Evolutionary conservation across 2,888 invertebrate species (phyloP).

Genomic region (Lamellibrachia satsuma): DNA sequence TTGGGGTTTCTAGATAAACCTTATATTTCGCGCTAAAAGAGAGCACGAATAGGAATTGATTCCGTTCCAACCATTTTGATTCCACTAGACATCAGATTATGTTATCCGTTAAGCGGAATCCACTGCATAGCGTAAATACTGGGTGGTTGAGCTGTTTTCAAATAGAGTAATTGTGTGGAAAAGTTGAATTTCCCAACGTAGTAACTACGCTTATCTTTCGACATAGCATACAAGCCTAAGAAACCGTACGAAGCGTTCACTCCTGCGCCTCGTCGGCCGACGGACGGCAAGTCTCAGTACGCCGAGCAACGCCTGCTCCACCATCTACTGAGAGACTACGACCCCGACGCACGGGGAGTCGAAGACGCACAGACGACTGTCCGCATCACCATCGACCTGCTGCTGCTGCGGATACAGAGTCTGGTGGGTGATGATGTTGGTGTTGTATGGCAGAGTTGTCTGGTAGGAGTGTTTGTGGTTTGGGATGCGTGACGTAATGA

Average conservation of each 20-base stretch:
- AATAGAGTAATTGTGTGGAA: no score
- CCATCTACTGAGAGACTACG: conserved; percentile 56
- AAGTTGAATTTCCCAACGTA: not conserved
- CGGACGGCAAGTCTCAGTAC: conserved; percentile 57
- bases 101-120: no score
- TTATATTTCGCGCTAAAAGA: no score
- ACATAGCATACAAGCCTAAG: not conserved
- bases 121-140: no score
- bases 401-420: conserved; percentile 43
- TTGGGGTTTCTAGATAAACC: no score
- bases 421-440: conserved; percentile 29
- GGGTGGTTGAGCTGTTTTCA: not conserved
- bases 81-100: no score
- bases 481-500: not conserved
- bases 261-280: conserved; percentile 34
- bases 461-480: not conserved
- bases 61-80: no score
- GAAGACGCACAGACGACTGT: conserved; percentile 60
- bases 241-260: not conserved
- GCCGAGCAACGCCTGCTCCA: conserved; percentile 62
- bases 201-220: not conserved
- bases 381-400: conserved; percentile 48
- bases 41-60: no score
- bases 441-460: not conserved
- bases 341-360: conserved; percentile 62